Percentiles rank a stretch among this genome's conserved stretches.
Conservation (phyloP, 1,140 invertebrate species). For the Charaxes varanes region DNA sequence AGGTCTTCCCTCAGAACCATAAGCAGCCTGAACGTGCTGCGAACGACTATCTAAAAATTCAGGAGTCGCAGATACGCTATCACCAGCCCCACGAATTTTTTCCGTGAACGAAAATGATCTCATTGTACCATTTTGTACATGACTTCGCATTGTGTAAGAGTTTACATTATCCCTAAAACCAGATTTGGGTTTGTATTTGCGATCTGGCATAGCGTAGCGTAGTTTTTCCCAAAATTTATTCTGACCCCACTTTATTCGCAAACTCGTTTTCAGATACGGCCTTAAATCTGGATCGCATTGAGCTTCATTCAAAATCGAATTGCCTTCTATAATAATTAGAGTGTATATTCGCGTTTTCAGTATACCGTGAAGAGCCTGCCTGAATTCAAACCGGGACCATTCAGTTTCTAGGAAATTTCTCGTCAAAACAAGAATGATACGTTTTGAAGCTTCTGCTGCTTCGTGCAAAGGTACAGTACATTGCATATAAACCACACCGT, state of each 20-base stretch:
- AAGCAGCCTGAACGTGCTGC: constrained; percentile 54
- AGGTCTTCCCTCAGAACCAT: constrained; percentile 75
- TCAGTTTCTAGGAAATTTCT: constrained; percentile 90
- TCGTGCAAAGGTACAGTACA: constrained; percentile 86
- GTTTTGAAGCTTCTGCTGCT: constrained; percentile 88
- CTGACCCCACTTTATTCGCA: constrained; percentile 89
- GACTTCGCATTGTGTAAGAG: constrained; percentile 81
- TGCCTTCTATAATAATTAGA: constrained; percentile 88
- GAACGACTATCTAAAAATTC: constrained; percentile 51
- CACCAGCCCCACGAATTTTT: constrained; percentile 53
- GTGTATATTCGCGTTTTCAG: constrained; percentile 87
- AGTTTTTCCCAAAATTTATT: constrained; percentile 94
- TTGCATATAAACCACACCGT: constrained; percentile 80
- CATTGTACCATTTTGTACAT: constrained; percentile 74
- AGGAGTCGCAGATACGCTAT: constrained; percentile 41
- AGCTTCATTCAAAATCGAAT: constrained; percentile 82
- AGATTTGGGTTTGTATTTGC: constrained; percentile 48
- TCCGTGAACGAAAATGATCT: constrained; percentile 66
- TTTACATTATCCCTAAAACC: constrained; percentile 84
- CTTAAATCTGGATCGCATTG: constrained; percentile 90
- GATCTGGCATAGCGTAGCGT: constrained; percentile 88
- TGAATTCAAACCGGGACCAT: constrained; percentile 89
- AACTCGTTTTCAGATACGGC: constrained; percentile 89
- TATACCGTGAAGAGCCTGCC: constrained; percentile 89
- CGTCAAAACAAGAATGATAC: constrained; percentile 87